Percentiles rank a stretch among this genome's conserved stretches.
Evolutionary conservation across 53 echinoderm and acorn worm genomes (phyloP).

Genomic region (Henricia sp.): DNA sequence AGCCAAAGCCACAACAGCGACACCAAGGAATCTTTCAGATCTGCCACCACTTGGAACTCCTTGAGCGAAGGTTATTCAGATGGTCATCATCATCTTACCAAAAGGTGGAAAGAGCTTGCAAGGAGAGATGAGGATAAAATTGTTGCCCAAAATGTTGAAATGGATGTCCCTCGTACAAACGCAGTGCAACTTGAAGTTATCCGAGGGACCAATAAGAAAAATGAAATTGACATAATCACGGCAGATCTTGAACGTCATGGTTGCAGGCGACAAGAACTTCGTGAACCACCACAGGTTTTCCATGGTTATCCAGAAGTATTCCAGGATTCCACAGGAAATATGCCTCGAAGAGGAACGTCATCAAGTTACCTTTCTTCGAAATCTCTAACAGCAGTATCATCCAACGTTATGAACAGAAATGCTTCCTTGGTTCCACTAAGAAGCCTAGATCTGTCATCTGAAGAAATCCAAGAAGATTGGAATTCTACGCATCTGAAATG

Average conservation of each 20-base stretch:
- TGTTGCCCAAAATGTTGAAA: conserved; percentile 7
- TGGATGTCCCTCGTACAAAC: too few species aligned
- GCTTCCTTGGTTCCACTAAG: background rate
- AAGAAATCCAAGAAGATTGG: background rate
- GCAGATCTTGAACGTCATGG: too few species aligned
- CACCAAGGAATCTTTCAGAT: background rate
- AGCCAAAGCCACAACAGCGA: background rate
- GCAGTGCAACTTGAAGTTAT: too few species aligned
- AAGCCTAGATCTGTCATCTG: background rate
- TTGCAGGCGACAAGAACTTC: too few species aligned
- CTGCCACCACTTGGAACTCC: background rate
- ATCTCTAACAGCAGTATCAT: background rate
- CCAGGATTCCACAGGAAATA: too few species aligned
- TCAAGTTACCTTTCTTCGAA: too few species aligned
- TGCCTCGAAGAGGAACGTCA: too few species aligned
- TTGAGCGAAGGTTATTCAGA: background rate
- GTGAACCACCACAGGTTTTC: too few species aligned
- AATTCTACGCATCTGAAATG: too few species aligned
- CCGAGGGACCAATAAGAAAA: too few species aligned
- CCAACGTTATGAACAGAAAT: background rate
- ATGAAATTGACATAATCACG: too few species aligned
- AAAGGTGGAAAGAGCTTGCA: conserved; percentile 32
- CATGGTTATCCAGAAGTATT: too few species aligned
- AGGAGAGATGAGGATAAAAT: conserved; percentile 17
- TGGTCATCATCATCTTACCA: background rate